Evolutionary conservation across 2,797 vertebrate species (phyloP).

Genomic region (Hirundo rustica): DNA sequence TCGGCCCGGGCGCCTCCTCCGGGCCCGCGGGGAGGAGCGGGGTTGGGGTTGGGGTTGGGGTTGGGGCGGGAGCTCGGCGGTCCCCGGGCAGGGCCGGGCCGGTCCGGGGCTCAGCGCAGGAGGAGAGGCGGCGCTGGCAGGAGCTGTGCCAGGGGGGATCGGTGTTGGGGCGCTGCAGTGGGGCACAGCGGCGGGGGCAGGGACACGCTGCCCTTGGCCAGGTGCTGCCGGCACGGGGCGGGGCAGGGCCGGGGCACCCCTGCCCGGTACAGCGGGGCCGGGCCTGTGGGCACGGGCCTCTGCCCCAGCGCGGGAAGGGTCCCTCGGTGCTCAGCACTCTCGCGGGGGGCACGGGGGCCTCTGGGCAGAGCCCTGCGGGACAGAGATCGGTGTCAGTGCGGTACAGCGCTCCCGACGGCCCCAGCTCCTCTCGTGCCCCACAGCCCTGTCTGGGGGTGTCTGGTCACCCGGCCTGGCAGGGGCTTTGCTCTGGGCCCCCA

Average conservation of each 20-base stretch:
- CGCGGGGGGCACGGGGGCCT: neutral
- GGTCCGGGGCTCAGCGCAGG: constrained; percentile 51
- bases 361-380: constrained; percentile 60
- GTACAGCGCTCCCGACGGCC: fast-evolving
- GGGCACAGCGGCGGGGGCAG: neutral
- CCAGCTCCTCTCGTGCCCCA: too few species aligned
- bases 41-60: neutral
- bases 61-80: neutral
- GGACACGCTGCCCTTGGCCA: neutral
- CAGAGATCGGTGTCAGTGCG: neutral
- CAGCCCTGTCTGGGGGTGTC: neutral
- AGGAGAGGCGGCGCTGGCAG: constrained; percentile 56
- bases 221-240: neutral
- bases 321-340: constrained; percentile 42
- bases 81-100: neutral
- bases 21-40: neutral
- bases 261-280: fast-evolving
- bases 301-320: constrained; percentile 14
- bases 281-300: neutral
- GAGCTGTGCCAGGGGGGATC: constrained; percentile 43
- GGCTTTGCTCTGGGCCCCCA: neutral
- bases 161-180: neutral
- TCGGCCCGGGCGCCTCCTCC: neutral
- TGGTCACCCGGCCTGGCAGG: fast-evolving
- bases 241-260: neutral